Conservation (phyloP, 2,113 vertebrate species). For the Struthidea cinerea region DNA sequence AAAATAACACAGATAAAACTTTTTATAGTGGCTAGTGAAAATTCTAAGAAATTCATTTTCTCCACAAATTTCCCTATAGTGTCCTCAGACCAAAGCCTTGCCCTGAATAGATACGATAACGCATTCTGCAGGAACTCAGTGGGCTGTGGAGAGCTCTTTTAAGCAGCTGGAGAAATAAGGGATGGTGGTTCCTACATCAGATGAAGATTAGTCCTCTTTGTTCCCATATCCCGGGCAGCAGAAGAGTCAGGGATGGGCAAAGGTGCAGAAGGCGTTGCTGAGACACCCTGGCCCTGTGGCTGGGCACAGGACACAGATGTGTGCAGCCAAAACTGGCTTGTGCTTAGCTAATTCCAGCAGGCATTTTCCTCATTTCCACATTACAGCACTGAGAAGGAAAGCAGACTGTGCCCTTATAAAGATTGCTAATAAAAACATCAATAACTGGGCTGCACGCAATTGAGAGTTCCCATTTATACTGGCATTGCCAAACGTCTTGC, state of each 20-base stretch:
- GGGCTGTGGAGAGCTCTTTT: not conserved
- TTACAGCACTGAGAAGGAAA: not conserved
- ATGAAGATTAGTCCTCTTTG: not conserved
- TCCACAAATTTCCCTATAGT: not conserved
- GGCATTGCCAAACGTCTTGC: not conserved
- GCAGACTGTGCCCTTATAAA: not conserved
- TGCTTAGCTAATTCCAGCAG: not conserved
- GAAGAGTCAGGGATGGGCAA: not conserved
- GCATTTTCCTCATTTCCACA: not conserved
- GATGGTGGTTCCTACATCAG: not conserved
- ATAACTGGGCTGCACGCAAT: constrained; percentile 5
- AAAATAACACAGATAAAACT: constrained; percentile 28
- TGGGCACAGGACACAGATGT: not conserved
- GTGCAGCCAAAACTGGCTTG: not conserved
- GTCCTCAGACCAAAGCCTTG: not conserved
- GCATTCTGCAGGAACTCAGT: not conserved
- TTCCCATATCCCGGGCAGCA: not conserved
- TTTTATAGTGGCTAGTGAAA: constrained; percentile 28
- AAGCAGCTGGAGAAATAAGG: not conserved
- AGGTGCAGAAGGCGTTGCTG: not conserved
- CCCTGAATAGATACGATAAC: not conserved
- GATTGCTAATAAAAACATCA: constrained; percentile 13
- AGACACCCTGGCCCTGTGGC: not conserved
- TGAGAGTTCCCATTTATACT: constrained; percentile 3
- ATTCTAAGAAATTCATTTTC: constrained; percentile 1